Conservation (phyloP, 1,140 invertebrate species). For the Nautilus pompilius region DNA sequence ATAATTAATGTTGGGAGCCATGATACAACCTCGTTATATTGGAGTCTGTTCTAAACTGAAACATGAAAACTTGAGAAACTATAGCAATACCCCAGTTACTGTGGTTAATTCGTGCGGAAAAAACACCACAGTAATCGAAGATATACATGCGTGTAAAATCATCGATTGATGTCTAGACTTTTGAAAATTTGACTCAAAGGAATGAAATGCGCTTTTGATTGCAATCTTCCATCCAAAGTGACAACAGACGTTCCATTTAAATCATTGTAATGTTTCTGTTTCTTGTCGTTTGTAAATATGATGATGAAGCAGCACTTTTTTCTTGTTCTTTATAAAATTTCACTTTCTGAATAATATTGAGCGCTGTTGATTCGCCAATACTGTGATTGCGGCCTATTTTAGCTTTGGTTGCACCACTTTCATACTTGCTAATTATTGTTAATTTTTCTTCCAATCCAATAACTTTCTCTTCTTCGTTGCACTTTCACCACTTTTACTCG, state of each 20-base stretch:
- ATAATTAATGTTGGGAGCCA: too few relatives aligned
- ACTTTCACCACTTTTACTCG: background rate
- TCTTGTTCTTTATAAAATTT: background rate
- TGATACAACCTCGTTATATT: too few relatives aligned
- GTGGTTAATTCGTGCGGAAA: too few relatives aligned
- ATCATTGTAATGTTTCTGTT: background rate
- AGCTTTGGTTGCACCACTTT: background rate
- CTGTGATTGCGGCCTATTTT: background rate
- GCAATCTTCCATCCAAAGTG: background rate
- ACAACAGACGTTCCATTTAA: background rate
- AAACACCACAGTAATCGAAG: too few relatives aligned
- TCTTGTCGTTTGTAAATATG: background rate
- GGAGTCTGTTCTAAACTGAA: too few relatives aligned
- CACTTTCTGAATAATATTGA: background rate
- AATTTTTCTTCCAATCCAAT: background rate
- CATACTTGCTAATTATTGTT: background rate
- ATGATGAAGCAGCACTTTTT: background rate
- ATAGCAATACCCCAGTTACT: too few relatives aligned
- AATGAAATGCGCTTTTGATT: background rate
- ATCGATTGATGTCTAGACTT: too few relatives aligned
- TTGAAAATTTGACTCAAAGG: background rate
- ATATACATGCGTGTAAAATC: too few relatives aligned
- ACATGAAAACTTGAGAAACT: too few relatives aligned
- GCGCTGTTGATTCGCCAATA: background rate
- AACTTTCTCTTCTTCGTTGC: background rate